Percentiles rank a stretch among this genome's conserved stretches.
phyloP scores from a whole-genome alignment of 2,888 invertebrate species.

The Hyles lineata region DNA sequence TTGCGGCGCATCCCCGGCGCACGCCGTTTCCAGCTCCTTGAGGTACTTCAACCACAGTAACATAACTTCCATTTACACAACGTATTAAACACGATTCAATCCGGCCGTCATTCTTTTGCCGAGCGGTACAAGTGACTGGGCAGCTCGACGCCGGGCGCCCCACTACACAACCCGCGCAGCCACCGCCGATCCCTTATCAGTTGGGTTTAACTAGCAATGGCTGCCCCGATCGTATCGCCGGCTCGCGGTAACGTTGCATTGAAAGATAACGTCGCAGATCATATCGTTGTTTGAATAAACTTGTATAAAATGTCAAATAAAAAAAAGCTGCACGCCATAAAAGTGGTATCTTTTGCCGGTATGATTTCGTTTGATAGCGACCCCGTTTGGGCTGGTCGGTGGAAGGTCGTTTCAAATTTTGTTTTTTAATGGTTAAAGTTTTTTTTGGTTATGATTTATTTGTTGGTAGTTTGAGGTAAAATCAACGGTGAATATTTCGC shows the following conservation, averaged over 20 bases:
- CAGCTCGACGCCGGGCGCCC: constrained; percentile 64
- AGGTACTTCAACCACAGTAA: constrained; percentile 81
- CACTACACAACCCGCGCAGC: constrained; percentile 69
- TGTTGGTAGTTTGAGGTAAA: not conserved
- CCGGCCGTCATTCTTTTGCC: constrained; percentile 82
- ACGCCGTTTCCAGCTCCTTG: constrained; percentile 78
- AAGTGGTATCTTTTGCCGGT: constrained; percentile 65
- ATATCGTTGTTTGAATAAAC: constrained; percentile 84
- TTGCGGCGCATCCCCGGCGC: constrained; percentile 66
- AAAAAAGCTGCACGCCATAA: constrained; percentile 78
- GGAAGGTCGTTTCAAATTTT: constrained; percentile 21
- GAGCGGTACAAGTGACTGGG: constrained; percentile 83
- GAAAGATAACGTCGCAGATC: constrained; percentile 84
- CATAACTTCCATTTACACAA: constrained; percentile 60
- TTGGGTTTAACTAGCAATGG: constrained; percentile 83
- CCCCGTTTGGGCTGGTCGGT: constrained; percentile 39
- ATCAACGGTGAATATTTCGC: not conserved
- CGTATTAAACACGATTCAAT: constrained; percentile 31
- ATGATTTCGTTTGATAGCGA: constrained; percentile 70
- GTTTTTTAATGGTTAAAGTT: not conserved
- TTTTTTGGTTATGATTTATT: not conserved
- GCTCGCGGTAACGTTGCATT: constrained; percentile 85
- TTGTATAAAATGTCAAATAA: constrained; percentile 85
- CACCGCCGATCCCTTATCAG: constrained; percentile 78
- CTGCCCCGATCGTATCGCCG: constrained; percentile 81